These are phyloP conservation scores for Aphelinus atriplicis DNA, from an alignment of 1,140 invertebrate genomes.

Conservation along the genomic window DNA sequence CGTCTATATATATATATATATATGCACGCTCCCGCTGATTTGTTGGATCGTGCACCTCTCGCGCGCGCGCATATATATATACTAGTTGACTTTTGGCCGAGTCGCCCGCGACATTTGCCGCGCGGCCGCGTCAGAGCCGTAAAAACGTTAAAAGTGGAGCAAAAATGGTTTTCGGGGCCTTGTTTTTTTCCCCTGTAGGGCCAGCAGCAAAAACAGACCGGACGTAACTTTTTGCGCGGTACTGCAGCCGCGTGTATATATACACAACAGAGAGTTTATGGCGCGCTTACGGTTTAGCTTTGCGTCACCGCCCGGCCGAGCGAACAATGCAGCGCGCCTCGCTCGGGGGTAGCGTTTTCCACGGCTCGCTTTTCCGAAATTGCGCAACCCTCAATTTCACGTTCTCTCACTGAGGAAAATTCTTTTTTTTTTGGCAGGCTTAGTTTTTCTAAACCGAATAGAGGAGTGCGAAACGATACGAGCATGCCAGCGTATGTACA, in stretches of 20 bases:
- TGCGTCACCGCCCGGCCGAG: neutral
- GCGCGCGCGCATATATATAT: neutral
- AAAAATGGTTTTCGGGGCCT: constrained; percentile 43
- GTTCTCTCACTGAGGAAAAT: too few relatives aligned
- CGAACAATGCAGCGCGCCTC: neutral
- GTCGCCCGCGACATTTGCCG: constrained; percentile 28
- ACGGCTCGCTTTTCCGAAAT: too few relatives aligned
- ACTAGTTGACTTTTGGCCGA: constrained; percentile 39
- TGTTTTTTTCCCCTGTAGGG: neutral
- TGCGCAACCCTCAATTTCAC: too few relatives aligned
- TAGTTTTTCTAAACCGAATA: too few relatives aligned
- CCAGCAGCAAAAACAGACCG: neutral
- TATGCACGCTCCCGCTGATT: neutral
- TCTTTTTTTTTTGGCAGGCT: too few relatives aligned
- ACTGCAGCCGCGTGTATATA: neutral
- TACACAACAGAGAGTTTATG: neutral
- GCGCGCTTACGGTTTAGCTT: neutral
- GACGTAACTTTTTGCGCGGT: constrained; percentile 3
- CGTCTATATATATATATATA: neutral
- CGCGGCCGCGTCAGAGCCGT: constrained; percentile 32
- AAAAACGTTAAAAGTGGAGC: constrained; percentile 57
- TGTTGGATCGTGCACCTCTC: neutral
- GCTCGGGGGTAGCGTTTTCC: too few relatives aligned
- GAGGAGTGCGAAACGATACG: too few relatives aligned
- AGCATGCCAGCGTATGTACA: too few relatives aligned